These are phyloP conservation scores for Caenorhabditis panamensis DNA, from an alignment of 2,888 invertebrate species.

Conservation along the genomic window DNA sequence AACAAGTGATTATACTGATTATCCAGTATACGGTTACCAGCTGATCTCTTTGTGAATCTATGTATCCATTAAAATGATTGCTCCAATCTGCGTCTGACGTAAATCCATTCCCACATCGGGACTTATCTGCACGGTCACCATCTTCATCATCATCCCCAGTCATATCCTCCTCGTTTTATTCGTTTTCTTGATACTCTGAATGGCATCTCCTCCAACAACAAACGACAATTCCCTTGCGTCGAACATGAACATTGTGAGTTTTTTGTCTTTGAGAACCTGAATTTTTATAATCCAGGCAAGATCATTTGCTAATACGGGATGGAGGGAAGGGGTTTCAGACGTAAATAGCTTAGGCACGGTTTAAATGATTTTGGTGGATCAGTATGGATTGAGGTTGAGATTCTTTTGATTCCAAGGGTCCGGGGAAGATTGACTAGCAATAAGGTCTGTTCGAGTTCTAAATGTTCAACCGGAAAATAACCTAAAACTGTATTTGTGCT, in stretches of 20 bases:
- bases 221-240: constrained; percentile 22
- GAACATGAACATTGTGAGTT: constrained; percentile 25
- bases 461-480: too few species aligned
- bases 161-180: constrained; percentile 7
- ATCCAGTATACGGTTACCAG: constrained; percentile 17
- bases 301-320: neutral
- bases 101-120: neutral
- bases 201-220: constrained; percentile 17
- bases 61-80: constrained; percentile 33
- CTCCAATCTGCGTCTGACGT: neutral
- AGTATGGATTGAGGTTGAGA: constrained; percentile 16
- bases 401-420: neutral
- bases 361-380: constrained; percentile 16
- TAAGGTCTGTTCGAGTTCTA: too few species aligned
- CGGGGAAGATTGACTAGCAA: too few species aligned
- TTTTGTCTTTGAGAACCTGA: neutral
- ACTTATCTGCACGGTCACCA: neutral
- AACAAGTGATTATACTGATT: constrained; percentile 22
- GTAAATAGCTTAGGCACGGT: constrained; percentile 8
- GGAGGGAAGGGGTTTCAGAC: neutral
- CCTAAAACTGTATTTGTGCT: too few species aligned
- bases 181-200: neutral
- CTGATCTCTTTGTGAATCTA: constrained; percentile 1
- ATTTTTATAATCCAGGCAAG: neutral
- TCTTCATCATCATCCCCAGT: constrained; percentile 1